phyloP scores from a whole-genome alignment of 2,888 invertebrate genomes.

The Galeruca laticollis region DNA sequence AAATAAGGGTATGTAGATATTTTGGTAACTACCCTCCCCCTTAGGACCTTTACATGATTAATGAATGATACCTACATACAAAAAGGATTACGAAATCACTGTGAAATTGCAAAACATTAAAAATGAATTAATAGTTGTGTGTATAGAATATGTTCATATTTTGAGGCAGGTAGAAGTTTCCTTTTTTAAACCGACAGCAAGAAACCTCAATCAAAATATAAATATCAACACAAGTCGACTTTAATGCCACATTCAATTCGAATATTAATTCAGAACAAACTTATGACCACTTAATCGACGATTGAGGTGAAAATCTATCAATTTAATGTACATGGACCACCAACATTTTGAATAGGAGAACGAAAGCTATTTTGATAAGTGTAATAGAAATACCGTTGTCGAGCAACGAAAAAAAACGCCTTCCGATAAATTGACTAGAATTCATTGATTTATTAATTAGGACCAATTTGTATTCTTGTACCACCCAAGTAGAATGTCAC shows the following conservation, averaged over 20 bases:
- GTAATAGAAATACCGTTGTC: constrained; percentile 31
- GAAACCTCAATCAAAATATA: background rate
- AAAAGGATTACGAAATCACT: no score
- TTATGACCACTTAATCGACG: constrained; percentile 25
- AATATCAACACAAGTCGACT: background rate
- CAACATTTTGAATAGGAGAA: constrained; percentile 14
- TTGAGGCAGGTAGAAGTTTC: no score
- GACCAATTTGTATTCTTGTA: constrained; percentile 25
- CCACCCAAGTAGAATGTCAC: constrained; percentile 33
- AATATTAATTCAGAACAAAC: constrained; percentile 29
- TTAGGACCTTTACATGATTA: no score
- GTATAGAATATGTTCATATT: no score
- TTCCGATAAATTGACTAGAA: constrained; percentile 24
- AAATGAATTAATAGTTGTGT: no score
- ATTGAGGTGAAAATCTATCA: constrained; percentile 34
- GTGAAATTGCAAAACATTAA: no score
- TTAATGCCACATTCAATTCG: constrained; percentile 4
- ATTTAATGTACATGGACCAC: constrained; percentile 34
- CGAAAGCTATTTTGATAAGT: constrained; percentile 21
- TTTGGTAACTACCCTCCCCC: no score
- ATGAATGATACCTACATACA: no score
- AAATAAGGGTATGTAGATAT: no score
- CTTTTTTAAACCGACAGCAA: no score
- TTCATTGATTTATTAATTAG: constrained; percentile 35
- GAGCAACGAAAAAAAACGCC: constrained; percentile 20